phyloP scores from a whole-genome alignment of 2,113 vertebrate species.

The Speoplatyrhinus poulsoni region DNA sequence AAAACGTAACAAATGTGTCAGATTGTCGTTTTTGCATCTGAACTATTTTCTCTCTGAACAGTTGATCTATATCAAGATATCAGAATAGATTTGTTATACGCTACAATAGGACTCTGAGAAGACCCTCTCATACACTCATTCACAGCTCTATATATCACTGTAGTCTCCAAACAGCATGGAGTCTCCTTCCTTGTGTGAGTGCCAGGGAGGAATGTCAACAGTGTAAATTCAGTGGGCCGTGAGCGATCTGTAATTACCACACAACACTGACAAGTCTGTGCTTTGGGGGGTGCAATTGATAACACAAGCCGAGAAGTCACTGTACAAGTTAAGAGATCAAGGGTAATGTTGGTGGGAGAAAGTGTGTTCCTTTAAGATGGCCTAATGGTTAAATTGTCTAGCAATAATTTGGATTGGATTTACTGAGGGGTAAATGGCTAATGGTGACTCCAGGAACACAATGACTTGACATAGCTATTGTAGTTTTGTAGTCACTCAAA shows the following conservation, averaged over 20 bases:
- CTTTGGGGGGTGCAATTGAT: neutral
- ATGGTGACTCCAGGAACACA: no score
- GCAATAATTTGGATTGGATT: no score
- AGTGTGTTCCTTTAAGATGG: no score
- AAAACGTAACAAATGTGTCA: no score
- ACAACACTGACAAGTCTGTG: neutral
- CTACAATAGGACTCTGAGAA: neutral
- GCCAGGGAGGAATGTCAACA: neutral
- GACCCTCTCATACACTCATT: neutral
- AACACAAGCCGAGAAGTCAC: neutral
- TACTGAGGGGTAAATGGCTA: no score
- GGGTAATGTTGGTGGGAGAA: neutral
- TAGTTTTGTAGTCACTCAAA: no score
- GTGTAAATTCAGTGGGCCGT: neutral
- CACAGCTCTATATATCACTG: slow-evolving; percentile 15
- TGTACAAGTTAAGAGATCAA: neutral
- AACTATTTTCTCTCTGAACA: no score
- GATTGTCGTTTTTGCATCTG: no score
- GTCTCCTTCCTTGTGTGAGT: slow-evolving; percentile 6
- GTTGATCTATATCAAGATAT: neutral
- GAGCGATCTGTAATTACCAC: slow-evolving; percentile 20
- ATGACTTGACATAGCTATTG: no score
- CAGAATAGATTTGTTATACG: neutral
- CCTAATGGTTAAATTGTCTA: no score
- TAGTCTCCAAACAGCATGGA: slow-evolving; percentile 4